Base-by-base conservation (phyloP, 2,113 vertebrate genomes). In the Centrocercus urophasianus region DNA sequence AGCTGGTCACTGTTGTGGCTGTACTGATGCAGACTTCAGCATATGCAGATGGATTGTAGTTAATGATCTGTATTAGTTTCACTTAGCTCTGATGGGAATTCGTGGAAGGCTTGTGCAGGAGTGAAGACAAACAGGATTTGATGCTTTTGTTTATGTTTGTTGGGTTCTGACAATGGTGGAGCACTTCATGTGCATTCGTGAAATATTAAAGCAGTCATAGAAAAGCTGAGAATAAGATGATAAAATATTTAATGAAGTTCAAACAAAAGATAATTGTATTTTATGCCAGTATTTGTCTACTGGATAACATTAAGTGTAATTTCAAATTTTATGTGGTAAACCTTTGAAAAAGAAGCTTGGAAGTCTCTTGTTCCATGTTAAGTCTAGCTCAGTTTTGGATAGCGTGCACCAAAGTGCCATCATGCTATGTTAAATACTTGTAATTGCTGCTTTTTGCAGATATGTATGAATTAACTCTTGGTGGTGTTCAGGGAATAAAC, bases 41-140 rank as follows among this genome's bases (percentile, higher is more conserved):
- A 36, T 59, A 9, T 3, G 5, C 0, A 0, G 20, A 9, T 24
- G 27, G 64, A 85, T 36, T n/a, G 30, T 22, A 61, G 43, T 13
- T 77, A 27, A 30, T 27, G 6, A 54, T 56, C 71, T 72, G 27
- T 16, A 4, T 70, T 75, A 45, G 3, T 2, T 1, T 61, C 14
- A 59, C 32, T 57, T 60, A n/a, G 5, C 32, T 78, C 43, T 65
- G 8, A 64, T 85, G 0, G 1, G 40, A 88, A 28, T 72, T 56
- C 56, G 14, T 79, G 38, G 34, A 87, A 71, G 14, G 17, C 11
- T 89, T 89, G n/a, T 78, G 38, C 30, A 65, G n/a, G 11, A 78
- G 11, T 11, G 2, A 20, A 67, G 24, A 13, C 1, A 78, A 84
- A 85, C 59, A 56, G 6, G 36, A 32, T 88, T 61, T n/a, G 10